Conservation (phyloP, 1,140 invertebrate species). For the Homalodisca vitripennis region DNA sequence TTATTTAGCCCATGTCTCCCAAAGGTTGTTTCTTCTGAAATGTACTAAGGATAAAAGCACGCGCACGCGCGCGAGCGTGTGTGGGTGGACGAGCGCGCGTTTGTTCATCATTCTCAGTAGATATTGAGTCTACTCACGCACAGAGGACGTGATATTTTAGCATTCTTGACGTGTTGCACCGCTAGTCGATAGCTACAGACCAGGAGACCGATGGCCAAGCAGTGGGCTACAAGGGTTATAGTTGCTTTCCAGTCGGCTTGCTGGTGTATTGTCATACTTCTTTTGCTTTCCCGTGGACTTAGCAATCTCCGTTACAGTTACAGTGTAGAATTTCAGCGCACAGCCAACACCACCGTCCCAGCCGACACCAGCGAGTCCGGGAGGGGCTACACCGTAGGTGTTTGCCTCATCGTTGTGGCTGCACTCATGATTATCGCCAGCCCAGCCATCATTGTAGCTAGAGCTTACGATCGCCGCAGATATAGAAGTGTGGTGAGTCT, state of each 20-base stretch:
- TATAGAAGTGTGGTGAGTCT: conserved; percentile 14
- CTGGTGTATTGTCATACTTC: conserved; percentile 8
- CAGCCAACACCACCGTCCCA: neutral
- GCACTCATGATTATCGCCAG: conserved; percentile 14
- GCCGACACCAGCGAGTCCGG: neutral
- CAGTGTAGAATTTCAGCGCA: neutral
- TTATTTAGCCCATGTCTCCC: too few species aligned
- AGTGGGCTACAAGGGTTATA: conserved; percentile 7
- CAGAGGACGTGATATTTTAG: too few species aligned
- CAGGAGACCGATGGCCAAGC: conserved; percentile 5
- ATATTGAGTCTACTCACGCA: too few species aligned
- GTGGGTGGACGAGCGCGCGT: too few species aligned
- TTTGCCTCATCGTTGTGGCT: neutral
- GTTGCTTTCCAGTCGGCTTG: neutral
- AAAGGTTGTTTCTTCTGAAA: too few species aligned
- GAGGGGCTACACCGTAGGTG: neutral
- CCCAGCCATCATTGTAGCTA: neutral
- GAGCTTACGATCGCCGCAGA: conserved; percentile 19
- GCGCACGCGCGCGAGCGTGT: too few species aligned
- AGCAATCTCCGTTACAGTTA: neutral
- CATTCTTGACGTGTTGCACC: too few species aligned
- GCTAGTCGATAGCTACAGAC: too few species aligned
- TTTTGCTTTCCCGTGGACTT: neutral
- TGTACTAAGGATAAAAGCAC: too few species aligned
- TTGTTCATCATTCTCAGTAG: too few species aligned